Evolutionary conservation across 2,113 vertebrate species (phyloP).

Genomic region (Tenebrosternarchus preto): DNA sequence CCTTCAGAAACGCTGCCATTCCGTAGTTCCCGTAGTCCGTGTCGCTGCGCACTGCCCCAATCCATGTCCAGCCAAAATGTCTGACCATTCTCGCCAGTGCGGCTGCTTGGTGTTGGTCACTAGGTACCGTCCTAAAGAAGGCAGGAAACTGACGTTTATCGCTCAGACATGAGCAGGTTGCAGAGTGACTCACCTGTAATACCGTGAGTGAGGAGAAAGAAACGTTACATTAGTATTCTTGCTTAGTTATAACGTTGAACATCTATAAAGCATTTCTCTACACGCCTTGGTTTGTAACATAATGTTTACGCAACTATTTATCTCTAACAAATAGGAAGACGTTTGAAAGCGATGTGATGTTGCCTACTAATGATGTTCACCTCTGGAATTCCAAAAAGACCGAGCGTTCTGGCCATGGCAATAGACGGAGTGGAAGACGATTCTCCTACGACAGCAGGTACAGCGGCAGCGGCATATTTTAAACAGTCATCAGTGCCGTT

Average conservation of each 20-base stretch:
- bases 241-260: too few species aligned
- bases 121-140: conserved; percentile 74
- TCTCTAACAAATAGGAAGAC: too few species aligned
- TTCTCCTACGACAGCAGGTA: conserved; percentile 61
- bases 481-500: conserved; percentile 33
- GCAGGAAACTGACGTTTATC: conserved; percentile 66
- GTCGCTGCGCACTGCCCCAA: conserved; percentile 70
- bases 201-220: background rate
- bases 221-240: background rate
- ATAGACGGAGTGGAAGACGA: conserved; percentile 69
- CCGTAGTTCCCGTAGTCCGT: conserved; percentile 73
- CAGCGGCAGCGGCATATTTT: conserved; percentile 38
- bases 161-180: conserved; percentile 72
- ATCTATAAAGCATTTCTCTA: too few species aligned
- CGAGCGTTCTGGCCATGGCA: conserved; percentile 61
- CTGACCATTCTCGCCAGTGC: conserved; percentile 67
- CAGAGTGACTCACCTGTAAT: conserved; percentile 73
- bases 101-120: conserved; percentile 70
- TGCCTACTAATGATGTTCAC: conserved; percentile 41
- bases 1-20: conserved; percentile 64
- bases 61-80: conserved; percentile 74
- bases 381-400: conserved; percentile 67
- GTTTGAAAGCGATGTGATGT: too few species aligned
- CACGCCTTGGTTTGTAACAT: too few species aligned
- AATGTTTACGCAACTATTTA: too few species aligned